phyloP scores from a whole-genome alignment of 1,140 invertebrate species.

The Thrips palmi region DNA sequence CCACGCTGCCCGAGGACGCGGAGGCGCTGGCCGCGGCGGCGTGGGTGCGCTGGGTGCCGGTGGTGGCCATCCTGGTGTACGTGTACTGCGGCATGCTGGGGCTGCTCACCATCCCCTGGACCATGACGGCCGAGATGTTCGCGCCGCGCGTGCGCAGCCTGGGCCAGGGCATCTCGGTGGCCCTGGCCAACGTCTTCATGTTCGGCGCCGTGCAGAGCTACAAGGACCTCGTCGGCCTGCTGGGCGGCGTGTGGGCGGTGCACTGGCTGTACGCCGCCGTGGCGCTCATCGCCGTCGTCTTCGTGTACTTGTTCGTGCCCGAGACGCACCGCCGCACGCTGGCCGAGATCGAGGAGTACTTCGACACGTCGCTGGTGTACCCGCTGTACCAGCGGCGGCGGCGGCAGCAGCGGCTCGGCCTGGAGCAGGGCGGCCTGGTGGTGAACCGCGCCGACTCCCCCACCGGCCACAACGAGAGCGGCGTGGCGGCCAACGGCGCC shows the following conservation, averaged over 20 bases:
- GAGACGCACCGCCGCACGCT: slow-evolving; percentile 48
- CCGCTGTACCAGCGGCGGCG: too few species aligned
- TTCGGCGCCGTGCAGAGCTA: background rate
- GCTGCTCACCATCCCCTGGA: slow-evolving; percentile 33
- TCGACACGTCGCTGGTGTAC: too few species aligned
- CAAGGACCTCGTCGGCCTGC: background rate
- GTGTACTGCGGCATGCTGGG: slow-evolving; percentile 33
- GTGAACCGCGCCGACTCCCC: too few species aligned
- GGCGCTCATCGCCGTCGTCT: slow-evolving; percentile 30
- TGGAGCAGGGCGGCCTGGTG: too few species aligned
- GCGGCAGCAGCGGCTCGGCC: too few species aligned
- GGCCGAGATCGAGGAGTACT: slow-evolving; percentile 40
- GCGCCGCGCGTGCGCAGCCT: slow-evolving; percentile 29
- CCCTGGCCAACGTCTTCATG: slow-evolving; percentile 4
- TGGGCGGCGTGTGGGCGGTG: slow-evolving; percentile 32
- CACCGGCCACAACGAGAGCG: too few species aligned
- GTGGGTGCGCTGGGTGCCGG: too few species aligned
- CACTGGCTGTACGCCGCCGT: slow-evolving; percentile 49
- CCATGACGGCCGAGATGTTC: slow-evolving; percentile 36
- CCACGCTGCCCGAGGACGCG: too few species aligned
- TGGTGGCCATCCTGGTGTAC: slow-evolving; percentile 26
- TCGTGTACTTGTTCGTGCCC: slow-evolving; percentile 38
- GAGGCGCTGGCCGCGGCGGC: too few species aligned
- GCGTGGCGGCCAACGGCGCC: too few species aligned
- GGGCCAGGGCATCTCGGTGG: background rate